A percentile compares a stretch with the other conserved stretches of the same genome.
Conservation (phyloP, 2,888 invertebrate genomes). For the Hydrotaea diabolus region DNA sequence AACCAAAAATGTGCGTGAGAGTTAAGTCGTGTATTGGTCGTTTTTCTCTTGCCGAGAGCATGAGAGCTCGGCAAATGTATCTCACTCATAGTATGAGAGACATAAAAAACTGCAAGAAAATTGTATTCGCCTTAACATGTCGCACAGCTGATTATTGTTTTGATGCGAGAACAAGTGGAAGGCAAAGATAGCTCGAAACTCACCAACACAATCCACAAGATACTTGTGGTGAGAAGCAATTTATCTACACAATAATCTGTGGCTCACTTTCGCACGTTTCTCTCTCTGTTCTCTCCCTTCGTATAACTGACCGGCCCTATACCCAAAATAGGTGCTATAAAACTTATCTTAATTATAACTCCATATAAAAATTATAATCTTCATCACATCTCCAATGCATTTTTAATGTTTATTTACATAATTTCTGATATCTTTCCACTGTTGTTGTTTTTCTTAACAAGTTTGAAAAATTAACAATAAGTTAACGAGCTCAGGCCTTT, state of each 20-base stretch:
- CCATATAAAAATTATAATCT: slow-evolving; percentile 7
- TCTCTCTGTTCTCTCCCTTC: background rate
- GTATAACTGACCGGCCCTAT: background rate
- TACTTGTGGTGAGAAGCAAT: background rate
- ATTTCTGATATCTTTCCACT: too few relatives aligned
- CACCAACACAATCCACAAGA: slow-evolving; percentile 2
- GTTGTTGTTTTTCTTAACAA: slow-evolving; percentile 18
- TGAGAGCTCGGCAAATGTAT: background rate
- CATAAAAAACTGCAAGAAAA: slow-evolving; percentile 30
- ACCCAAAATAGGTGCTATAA: slow-evolving; percentile 6
- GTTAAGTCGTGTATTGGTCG: background rate
- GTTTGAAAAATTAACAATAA: slow-evolving; percentile 19
- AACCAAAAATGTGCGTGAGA: slow-evolving; percentile 13
- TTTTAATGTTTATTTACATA: slow-evolving; percentile 41
- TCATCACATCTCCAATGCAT: slow-evolving; percentile 30
- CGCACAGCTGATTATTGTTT: slow-evolving; percentile 32
- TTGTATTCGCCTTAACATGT: slow-evolving; percentile 18
- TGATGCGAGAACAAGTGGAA: slow-evolving; percentile 14
- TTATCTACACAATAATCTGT: background rate
- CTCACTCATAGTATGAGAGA: background rate
- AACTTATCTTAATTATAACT: slow-evolving; percentile 19
- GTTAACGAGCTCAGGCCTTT: background rate
- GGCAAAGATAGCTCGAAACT: slow-evolving; percentile 11
- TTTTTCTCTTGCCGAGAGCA: background rate
- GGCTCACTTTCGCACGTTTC: background rate